Evolutionary conservation across 1,140 invertebrate species (phyloP), one percentile per base, ranked within the genome.

Genomic region (Drosophila kikkawai): DNA sequence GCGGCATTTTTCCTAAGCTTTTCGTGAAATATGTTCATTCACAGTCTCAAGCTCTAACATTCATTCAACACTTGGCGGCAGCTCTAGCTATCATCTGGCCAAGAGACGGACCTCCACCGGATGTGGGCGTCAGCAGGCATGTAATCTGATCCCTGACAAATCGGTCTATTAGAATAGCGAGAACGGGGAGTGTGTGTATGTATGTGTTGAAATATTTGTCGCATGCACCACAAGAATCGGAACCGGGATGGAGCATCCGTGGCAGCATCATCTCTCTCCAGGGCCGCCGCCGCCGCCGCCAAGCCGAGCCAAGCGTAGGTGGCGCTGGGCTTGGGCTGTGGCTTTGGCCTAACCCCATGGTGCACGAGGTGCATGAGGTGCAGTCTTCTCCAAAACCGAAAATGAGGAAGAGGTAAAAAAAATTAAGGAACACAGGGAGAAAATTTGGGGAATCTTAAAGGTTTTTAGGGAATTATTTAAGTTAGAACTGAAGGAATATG

Each of bases 81-180:
- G 13, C 51, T 37, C 51, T 19, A 58, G 66, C 36, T 71, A 34
- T 48, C 29, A 34, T 58, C 67, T 73, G 73, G 68, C 65, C 84
- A 77, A 51, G 70, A 55, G 41, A 50, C 19, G 36, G 44, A 36
- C 36, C 53, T 47, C 29, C 29, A 90, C 90, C 90, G 90, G 90
- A 91, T 91, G 90, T 91, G 90, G 90, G 90, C 90, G 90, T 91
- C 87, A 82, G 82, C 86, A 73, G 83, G 82, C 86, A 90, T 91
- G 90, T 91, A 91, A 91, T 91, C 90, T 91, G 90, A 91, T 91
- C 85, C 90, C 90, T 91, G 90, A 91, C 90, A 91, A 91, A 91
- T 91, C 90, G 90, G 90, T 90, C 90, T 91, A 91, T 91, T 91
- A 91, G 90, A 91, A 91, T 86, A 45, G 67, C 80, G 90, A 73